These are phyloP conservation scores for Balearica regulorum DNA, from an alignment of 2,797 vertebrate species.

Conservation along the genomic window DNA sequence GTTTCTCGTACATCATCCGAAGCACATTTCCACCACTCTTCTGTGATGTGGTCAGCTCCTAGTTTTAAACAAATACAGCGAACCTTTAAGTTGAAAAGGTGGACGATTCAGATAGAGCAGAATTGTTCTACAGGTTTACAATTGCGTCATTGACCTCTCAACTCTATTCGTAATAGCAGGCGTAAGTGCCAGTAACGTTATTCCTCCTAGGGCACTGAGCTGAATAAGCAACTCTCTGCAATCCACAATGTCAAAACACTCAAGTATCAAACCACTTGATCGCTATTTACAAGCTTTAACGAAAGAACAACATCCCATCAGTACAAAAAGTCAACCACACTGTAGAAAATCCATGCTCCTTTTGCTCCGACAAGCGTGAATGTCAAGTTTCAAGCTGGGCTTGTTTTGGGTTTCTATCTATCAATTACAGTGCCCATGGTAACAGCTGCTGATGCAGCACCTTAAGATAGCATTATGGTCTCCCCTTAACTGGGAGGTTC, in stretches of 20 bases:
- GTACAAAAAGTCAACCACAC: background rate
- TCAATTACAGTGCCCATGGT: background rate
- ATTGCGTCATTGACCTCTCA: background rate
- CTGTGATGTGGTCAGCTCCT: constrained; percentile 90
- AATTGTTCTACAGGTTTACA: background rate
- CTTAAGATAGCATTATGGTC: background rate
- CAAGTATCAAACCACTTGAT: no score
- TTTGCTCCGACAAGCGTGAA: background rate
- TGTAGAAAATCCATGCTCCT: background rate
- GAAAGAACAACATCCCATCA: background rate
- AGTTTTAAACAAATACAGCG: background rate
- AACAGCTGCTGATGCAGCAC: background rate
- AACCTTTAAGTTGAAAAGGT: background rate
- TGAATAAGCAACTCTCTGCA: background rate
- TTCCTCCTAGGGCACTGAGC: rapidly evolving
- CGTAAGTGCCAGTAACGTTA: background rate
- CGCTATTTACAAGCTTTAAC: background rate
- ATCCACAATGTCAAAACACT: background rate
- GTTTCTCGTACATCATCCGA: constrained; percentile 93
- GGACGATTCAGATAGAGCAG: background rate
- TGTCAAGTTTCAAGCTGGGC: background rate
- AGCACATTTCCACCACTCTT: constrained; percentile 88
- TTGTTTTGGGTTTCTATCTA: background rate
- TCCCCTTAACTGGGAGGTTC: background rate
- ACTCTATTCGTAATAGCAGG: background rate